Conservation (phyloP, 1,140 invertebrate genomes). For the Neotoxoptera formosana region DNA sequence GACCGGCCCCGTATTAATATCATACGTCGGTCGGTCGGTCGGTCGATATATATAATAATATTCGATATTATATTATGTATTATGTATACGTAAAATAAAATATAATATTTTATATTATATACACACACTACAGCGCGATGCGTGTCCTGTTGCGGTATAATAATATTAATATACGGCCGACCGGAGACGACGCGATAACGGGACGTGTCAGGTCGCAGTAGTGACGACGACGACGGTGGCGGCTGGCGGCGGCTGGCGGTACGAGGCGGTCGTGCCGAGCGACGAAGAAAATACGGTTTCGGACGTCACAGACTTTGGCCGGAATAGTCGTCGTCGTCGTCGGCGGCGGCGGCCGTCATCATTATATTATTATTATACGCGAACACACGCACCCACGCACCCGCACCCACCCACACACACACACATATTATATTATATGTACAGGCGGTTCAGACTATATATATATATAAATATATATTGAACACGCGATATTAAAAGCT, state of each 20-base stretch:
- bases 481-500: neutral
- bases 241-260: no score
- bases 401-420: neutral
- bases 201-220: neutral
- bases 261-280: neutral
- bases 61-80: neutral
- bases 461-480: neutral
- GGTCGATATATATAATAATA: no score
- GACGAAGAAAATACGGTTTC: conserved; percentile 8
- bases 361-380: conserved; percentile 3
- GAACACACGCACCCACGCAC: neutral
- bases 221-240: neutral
- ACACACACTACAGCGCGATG: no score
- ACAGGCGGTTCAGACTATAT: neutral
- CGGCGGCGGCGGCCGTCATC: neutral
- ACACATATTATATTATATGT: neutral
- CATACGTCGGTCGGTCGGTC: neutral
- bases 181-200: neutral
- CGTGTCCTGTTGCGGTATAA: no score
- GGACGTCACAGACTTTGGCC: conserved; percentile 1
- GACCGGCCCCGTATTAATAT: neutral
- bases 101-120: neutral
- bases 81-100: neutral
- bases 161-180: neutral
- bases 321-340: neutral